Evolutionary conservation across 2,797 vertebrate genomes (phyloP), one percentile per base, ranked within the genome.

Genomic region (Somateria mollissima): DNA sequence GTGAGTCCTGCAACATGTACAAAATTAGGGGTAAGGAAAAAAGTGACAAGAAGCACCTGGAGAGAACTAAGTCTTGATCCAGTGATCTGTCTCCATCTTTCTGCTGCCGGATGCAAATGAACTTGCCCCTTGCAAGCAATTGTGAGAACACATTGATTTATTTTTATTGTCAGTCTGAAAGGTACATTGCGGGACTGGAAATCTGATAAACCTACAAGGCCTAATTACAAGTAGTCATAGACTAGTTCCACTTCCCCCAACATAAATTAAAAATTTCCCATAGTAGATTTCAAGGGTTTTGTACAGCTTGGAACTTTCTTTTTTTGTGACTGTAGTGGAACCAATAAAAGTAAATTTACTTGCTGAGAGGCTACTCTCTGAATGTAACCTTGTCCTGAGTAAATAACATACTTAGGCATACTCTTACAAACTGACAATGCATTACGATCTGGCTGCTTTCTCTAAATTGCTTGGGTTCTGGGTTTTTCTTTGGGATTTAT

Each of bases 161-260:
- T 89, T 94, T 90, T 85, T 86, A 54, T 60, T 92, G 79, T 78
- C 76, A 25, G 45, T 34, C 43, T 90, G 13, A 87, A 80, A 95
- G 78, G 51, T 81, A 73, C 86, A 76, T 67, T 1, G 6, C 1
- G 1, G 89, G 32, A 18, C 30, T 83, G 78, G 92, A 65, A 89
- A 94, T 84, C 53, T 65, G 93, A 95, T 85, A 53, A 89, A 83
- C 65, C 34, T 62, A 34, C 73, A 36, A 64, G 41, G 73, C 69
- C 77, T 67, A 74, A 6, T 39, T 91, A 72, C 43, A 74, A 57
- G 74, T 25, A 73, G 67, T 45, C 56, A 4, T 5, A 64, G 71
- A 8, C 36, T 73, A 76, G 76, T 49, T 95, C 22, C 24, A 4
- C 37, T 65, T 60, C 49, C 47, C 57, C 73, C 13, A 15, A 57